Percentiles rank a stretch among this genome's conserved stretches.
These are phyloP conservation scores for Galeopsomyia nigrocyanea DNA, from an alignment of 2,888 invertebrate genomes.

Conservation along the genomic window DNA sequence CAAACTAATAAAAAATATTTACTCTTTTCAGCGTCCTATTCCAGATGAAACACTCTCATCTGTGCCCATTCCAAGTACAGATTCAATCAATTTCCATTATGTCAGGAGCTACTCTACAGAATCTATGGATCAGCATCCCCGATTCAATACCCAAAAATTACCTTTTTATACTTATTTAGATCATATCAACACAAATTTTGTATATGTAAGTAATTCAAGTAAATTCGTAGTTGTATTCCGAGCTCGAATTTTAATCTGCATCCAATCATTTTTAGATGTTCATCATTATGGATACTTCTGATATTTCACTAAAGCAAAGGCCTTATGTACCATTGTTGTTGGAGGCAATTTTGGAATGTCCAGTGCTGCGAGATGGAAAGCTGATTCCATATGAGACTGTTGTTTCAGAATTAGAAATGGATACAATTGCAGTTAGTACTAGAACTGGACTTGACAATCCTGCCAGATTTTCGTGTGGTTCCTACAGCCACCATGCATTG, in stretches of 20 bases:
- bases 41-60: conserved; percentile 79
- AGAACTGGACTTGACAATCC: conserved; percentile 76
- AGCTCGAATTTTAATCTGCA: conserved; percentile 15
- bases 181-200: conserved; percentile 85
- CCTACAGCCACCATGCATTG: conserved; percentile 78
- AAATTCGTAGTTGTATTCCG: neutral
- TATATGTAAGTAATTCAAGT: conserved; percentile 77
- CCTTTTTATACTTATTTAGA: conserved; percentile 85
- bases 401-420: conserved; percentile 82
- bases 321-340: conserved; percentile 82
- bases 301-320: conserved; percentile 73
- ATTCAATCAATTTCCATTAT: conserved; percentile 79
- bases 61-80: conserved; percentile 82
- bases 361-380: conserved; percentile 74
- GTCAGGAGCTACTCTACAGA: conserved; percentile 71
- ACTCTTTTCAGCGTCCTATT: conserved; percentile 75
- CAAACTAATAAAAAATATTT: conserved; percentile 15
- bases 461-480: conserved; percentile 78
- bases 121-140: conserved; percentile 68
- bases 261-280: conserved; percentile 74
- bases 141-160: conserved; percentile 75
- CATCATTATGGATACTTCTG: conserved; percentile 79
- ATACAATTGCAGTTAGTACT: conserved; percentile 77
- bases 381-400: conserved; percentile 79
- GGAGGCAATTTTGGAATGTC: conserved; percentile 83